phyloP scores from a whole-genome alignment of 2,113 vertebrate genomes.

The Serilophus lunatus region DNA sequence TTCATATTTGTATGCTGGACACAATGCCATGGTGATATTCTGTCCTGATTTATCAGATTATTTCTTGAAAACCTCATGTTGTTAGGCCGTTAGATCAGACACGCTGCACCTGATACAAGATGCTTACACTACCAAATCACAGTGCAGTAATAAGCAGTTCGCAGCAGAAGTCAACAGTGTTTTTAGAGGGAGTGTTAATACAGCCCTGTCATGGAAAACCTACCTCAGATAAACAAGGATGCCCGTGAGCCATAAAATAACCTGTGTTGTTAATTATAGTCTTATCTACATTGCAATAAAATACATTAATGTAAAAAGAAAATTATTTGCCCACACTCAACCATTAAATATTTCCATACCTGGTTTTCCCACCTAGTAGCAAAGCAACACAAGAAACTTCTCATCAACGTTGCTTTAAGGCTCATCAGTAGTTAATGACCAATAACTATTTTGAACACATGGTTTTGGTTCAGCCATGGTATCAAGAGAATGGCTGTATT shows the following conservation, averaged over 20 bases:
- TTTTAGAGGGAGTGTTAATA: neutral
- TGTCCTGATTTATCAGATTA: neutral
- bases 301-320: neutral
- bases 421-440: neutral
- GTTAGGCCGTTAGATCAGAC: neutral
- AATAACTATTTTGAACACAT: neutral
- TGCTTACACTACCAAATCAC: neutral
- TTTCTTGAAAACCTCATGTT: neutral
- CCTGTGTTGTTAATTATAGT: neutral
- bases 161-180: neutral
- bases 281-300: neutral
- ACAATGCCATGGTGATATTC: neutral
- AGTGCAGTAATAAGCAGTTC: neutral
- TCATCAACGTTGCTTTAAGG: neutral
- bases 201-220: neutral
- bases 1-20: neutral
- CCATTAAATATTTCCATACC: neutral
- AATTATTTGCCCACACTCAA: neutral
- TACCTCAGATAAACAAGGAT: neutral
- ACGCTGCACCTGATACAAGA: neutral
- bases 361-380: neutral
- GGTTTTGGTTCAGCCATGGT: neutral
- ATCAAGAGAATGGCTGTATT: neutral
- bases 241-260: neutral
- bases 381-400: neutral